Conservation (phyloP, 2,113 vertebrate genomes). For the Capreolus pygargus region DNA sequence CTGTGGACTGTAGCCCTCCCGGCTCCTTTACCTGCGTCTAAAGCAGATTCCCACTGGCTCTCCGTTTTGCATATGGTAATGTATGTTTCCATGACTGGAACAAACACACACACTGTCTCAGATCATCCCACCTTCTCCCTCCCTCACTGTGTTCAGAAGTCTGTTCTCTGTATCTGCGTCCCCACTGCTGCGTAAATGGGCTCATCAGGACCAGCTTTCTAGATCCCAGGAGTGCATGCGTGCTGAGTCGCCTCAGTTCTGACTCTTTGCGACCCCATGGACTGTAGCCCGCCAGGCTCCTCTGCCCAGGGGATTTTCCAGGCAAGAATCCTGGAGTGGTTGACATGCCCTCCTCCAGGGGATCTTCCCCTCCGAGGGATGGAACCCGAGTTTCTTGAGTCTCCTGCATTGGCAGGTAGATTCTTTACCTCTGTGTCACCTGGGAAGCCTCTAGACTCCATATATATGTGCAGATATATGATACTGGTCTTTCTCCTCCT, state of each 20-base stretch:
- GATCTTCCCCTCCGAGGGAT: not conserved
- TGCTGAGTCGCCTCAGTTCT: not conserved
- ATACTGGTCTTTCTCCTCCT: not conserved
- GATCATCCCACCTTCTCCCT: not conserved
- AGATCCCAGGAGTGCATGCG: not conserved
- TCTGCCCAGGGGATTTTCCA: not conserved
- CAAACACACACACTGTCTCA: not conserved
- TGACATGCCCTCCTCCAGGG: not conserved
- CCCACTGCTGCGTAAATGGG: fast-evolving
- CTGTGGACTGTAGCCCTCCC: fast-evolving
- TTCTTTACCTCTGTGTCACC: not conserved
- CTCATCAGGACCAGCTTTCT: not conserved
- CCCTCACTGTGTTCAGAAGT: not conserved
- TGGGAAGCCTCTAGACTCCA: not conserved
- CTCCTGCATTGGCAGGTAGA: not conserved
- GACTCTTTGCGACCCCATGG: fast-evolving
- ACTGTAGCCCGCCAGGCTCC: not conserved
- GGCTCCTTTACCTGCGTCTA: not conserved
- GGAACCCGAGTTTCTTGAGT: not conserved
- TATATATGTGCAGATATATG: not conserved
- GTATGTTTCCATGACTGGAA: not conserved
- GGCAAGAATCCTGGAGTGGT: not conserved
- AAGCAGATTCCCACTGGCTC: fast-evolving
- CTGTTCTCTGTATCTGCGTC: not conserved
- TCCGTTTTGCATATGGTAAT: not conserved